Evolutionary conservation across 2,113 vertebrate genomes (phyloP).

Genomic region (Noctilio leporinus): DNA sequence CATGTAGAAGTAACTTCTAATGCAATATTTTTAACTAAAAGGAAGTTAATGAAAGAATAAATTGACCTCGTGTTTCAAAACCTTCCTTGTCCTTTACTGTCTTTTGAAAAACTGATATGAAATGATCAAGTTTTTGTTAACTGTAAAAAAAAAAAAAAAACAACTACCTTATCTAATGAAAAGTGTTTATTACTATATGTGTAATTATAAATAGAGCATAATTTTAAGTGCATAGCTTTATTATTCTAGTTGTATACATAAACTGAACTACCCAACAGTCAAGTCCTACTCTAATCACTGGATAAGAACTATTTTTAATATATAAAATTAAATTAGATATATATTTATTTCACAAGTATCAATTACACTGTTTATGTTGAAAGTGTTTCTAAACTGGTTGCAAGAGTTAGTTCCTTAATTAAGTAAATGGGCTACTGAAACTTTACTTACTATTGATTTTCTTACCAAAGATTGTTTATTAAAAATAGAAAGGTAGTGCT

Average conservation of each 20-base stretch:
- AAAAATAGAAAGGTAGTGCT: constrained; percentile 34
- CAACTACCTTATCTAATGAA: not conserved
- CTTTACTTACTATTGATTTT: constrained; percentile 17
- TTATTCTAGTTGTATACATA: not conserved
- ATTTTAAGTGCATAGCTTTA: not conserved
- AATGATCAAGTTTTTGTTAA: not conserved
- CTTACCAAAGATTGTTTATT: not conserved
- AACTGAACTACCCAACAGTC: not conserved
- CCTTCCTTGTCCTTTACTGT: not conserved
- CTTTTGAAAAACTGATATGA: constrained; percentile 24
- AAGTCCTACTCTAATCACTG: constrained; percentile 15
- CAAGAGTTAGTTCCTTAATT: constrained; percentile 43
- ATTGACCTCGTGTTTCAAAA: constrained; percentile 14
- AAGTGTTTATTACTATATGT: not conserved
- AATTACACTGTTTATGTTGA: not conserved
- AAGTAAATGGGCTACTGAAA: not conserved
- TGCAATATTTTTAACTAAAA: not conserved
- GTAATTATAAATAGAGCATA: constrained; percentile 11
- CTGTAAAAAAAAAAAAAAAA: not conserved
- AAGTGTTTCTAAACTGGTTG: constrained; percentile 1
- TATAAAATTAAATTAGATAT: not conserved
- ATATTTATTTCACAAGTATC: not conserved
- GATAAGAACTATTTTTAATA: constrained; percentile 18
- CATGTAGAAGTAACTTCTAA: not conserved
- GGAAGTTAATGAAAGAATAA: constrained; percentile 15